phyloP scores from a whole-genome alignment of 2,113 vertebrate genomes.

The Mixornis gularis region DNA sequence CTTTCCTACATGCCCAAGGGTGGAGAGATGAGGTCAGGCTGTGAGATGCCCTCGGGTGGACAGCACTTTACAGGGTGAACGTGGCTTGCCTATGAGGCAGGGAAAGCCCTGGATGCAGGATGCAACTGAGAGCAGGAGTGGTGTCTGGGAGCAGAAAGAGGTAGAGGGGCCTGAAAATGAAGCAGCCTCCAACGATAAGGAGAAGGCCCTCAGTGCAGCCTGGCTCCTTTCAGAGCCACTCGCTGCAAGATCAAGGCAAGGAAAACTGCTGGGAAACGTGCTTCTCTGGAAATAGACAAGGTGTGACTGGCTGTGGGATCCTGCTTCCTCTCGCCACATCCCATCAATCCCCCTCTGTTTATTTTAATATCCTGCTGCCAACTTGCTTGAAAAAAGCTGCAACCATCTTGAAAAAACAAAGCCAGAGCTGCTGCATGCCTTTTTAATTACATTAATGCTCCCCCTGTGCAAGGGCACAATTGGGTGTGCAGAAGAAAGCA shows the following conservation, averaged over 20 bases:
- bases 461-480: not conserved
- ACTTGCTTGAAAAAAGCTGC: slow-evolving; percentile 42
- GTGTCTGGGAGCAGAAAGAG: not conserved
- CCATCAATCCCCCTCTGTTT: slow-evolving; percentile 63
- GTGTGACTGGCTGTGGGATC: slow-evolving; percentile 56
- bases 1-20: not conserved
- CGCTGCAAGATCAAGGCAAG: slow-evolving; percentile 10
- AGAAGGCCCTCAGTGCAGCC: not conserved
- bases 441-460: slow-evolving; percentile 63
- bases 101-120: not conserved
- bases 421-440: slow-evolving; percentile 48
- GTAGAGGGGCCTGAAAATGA: not conserved
- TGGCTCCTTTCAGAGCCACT: not conserved
- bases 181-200: not conserved
- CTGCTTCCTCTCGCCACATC: slow-evolving; percentile 68
- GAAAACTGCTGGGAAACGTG: slow-evolving; percentile 41
- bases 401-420: slow-evolving; percentile 62
- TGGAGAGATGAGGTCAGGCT: not conserved
- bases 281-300: slow-evolving; percentile 59
- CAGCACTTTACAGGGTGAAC: fast-evolving
- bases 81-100: not conserved
- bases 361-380: slow-evolving; percentile 68
- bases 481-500: not conserved
- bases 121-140: not conserved
- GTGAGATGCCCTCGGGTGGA: not conserved